phyloP scores from a whole-genome alignment of 2,888 invertebrate species.

The Eudemis profundana region DNA sequence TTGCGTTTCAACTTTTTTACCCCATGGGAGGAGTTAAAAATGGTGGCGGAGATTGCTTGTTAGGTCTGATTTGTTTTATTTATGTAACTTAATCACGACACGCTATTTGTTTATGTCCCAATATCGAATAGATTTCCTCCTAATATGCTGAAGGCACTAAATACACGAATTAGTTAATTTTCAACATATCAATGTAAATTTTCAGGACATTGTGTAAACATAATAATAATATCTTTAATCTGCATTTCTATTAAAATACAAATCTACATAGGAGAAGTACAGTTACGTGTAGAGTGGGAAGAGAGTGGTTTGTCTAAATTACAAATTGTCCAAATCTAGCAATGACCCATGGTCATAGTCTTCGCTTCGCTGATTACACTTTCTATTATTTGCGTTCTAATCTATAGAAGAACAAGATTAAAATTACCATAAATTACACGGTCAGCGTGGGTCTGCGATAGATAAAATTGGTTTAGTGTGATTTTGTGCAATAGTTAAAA shows the following conservation, averaged over 20 bases:
- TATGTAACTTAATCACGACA: slow-evolving; percentile 6
- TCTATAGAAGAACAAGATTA: slow-evolving; percentile 26
- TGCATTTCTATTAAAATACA: no score
- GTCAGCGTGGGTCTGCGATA: neutral
- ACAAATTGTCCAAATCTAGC: slow-evolving; percentile 15
- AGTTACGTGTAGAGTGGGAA: no score
- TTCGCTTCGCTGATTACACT: slow-evolving; percentile 39
- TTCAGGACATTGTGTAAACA: no score
- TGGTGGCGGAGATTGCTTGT: slow-evolving; percentile 32
- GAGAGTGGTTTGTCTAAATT: no score
- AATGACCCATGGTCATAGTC: slow-evolving; percentile 38
- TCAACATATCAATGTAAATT: no score
- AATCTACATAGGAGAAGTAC: no score
- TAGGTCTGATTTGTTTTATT: slow-evolving; percentile 26
- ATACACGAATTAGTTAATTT: no score
- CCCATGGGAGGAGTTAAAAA: slow-evolving; percentile 18
- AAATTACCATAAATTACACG: slow-evolving; percentile 33
- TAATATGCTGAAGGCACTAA: neutral
- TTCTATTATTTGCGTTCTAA: slow-evolving; percentile 39
- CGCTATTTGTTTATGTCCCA: neutral
- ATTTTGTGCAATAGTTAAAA: neutral
- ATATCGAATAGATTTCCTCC: neutral
- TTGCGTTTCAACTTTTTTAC: slow-evolving; percentile 24
- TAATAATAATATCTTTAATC: no score
- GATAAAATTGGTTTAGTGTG: neutral